Evolutionary conservation across 2,888 invertebrate species (phyloP), one percentile per base, ranked within the genome.

Genomic region (Eumerus sabulonum): DNA sequence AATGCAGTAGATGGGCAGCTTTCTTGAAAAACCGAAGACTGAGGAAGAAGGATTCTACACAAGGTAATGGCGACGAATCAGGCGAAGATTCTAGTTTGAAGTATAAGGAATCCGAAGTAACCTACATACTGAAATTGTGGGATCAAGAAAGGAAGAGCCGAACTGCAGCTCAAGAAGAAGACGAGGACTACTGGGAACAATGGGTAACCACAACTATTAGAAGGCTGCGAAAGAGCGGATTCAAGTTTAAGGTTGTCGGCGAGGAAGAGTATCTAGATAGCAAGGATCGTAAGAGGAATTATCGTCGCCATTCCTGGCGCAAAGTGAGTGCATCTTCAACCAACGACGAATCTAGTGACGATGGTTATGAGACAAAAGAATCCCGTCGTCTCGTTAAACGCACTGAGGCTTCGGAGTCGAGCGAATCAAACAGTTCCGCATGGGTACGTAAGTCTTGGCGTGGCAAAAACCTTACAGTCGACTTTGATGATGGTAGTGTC

Each of bases 111-210:
- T 2, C 27, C 2, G 27, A 27, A 27, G 27, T 4, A 27, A 7
- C 27, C 7, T 27, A 27, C 27, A 4, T 27, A 7, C 3, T 4
- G 7, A 2, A 27, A 27, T 7, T 27, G 3, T 27, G 27, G 27
- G 7, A 27, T 7, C 3, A 27, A 27, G 27, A 27, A 27, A 27
- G 27, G 27, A 27, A 27, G 27, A 27, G 7, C 7, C 27, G 27
- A 27, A 27, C 27, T 27, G 3, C 27, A 27, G 27, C 27, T 27
- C 27, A 27, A 27, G 27, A 27, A 7, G 27, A 27, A 2, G 27
- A 27, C 27, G 27, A 45, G 5, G 18, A 38, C 1, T 35, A 45
- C 4, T 38, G 51, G 48, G 51, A 63, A 13, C 53, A 63, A 9
- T 17, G 35, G 0, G 45, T 42, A 0, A 54, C 54, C 4, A 54